Conservation (phyloP, 2,113 vertebrate species). For the Grantiella picta region DNA sequence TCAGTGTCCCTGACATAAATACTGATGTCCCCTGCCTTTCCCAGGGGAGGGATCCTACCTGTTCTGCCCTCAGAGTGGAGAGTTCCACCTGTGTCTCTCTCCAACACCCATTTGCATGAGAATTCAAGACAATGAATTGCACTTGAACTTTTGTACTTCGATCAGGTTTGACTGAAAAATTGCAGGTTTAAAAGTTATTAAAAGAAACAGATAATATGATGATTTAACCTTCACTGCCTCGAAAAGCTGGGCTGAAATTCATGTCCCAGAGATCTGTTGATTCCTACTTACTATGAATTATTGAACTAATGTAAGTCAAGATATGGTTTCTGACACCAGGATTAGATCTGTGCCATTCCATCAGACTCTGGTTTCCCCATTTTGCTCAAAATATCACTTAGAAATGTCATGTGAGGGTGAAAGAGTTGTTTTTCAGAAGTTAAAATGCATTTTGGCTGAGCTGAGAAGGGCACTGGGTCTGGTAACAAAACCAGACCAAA, state of each 20-base stretch:
- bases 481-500: background rate
- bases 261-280: background rate
- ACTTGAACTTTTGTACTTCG: conserved; percentile 2
- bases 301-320: background rate
- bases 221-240: background rate
- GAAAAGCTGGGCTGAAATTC: conserved; percentile 5
- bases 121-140: background rate
- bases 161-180: background rate
- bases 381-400: background rate
- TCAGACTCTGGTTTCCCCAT: background rate
- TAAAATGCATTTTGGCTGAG: background rate
- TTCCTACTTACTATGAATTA: background rate
- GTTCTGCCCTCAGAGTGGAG: background rate
- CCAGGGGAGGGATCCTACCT: background rate
- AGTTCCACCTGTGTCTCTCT: background rate
- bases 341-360: background rate
- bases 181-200: background rate
- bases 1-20: background rate
- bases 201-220: background rate
- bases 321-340: background rate
- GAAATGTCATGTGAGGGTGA: background rate
- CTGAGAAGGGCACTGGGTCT: background rate
- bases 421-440: background rate
- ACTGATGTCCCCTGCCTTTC: background rate
- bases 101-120: background rate